phyloP scores from a whole-genome alignment of 1,140 invertebrate species.

The Metaphire vulgaris region DNA sequence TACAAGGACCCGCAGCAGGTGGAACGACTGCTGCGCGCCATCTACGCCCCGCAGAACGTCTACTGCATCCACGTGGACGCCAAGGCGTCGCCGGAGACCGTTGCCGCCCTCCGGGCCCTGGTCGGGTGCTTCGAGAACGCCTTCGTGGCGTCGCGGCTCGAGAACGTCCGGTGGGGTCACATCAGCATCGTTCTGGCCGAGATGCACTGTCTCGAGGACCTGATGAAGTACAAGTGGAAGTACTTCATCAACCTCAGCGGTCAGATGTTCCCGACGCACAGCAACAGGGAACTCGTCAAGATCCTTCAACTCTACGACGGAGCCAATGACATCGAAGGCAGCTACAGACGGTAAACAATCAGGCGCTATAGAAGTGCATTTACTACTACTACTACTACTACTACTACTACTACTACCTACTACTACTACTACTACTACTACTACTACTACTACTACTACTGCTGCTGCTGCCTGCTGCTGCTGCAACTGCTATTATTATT shows the following conservation, averaged over 20 bases:
- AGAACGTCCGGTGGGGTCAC: constrained; percentile 33
- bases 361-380: not conserved
- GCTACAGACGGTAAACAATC: constrained; percentile 18
- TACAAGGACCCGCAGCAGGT: constrained; percentile 26
- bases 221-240: constrained; percentile 31
- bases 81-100: constrained; percentile 20
- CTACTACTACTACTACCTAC: constrained; percentile 8
- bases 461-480: too few species aligned
- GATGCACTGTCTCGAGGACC: constrained; percentile 39
- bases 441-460: constrained; percentile 8
- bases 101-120: not conserved
- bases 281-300: constrained; percentile 26
- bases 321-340: constrained; percentile 30
- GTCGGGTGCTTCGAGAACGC: constrained; percentile 42
- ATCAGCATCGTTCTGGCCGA: constrained; percentile 35
- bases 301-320: constrained; percentile 29
- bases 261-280: constrained; percentile 28
- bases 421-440: constrained; percentile 9
- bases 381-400: constrained; percentile 7
- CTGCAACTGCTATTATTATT: too few species aligned
- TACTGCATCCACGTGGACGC: constrained; percentile 47
- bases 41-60: constrained; percentile 44
- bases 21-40: constrained; percentile 38
- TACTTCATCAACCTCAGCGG: constrained; percentile 33
- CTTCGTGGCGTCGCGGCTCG: constrained; percentile 35